Evolutionary conservation across 2,888 invertebrate genomes (phyloP), one percentile per base, ranked within the genome.

Genomic region (Amblyjoppa fuscipennis): DNA sequence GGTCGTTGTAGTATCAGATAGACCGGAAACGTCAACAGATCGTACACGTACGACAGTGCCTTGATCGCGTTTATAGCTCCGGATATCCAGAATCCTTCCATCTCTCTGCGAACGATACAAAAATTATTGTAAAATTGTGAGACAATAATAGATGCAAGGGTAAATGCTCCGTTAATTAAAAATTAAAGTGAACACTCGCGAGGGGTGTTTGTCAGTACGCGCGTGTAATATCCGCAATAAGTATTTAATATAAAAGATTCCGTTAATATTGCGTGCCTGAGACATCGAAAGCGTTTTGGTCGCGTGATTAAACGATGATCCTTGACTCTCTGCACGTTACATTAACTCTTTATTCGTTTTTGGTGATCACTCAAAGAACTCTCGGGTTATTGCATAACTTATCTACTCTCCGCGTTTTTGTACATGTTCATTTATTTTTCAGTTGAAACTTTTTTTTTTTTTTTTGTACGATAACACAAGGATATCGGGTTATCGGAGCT

Each of bases 21-120:
- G 41, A 99, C 96, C 85, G 99, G 98, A 95, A 98, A 97, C 85
- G 98, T 98, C 92, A 99, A 95, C 92, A 99, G 96, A 94, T 99
- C 99, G 95, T 97, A 98, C 89, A 99, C 96, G 93, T 98, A 97
- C 90, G 97, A 96, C 90, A 98, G 95, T 75, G 97, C 97, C 94
- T 97, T 97, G 92, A 98, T 96, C 90, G 97, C 97, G 90, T 96
- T 96, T 91, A 98, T 95, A 92, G 97, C 97, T 93, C 96, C 95
- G 93, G 96, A 95, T 88, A 95, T 94, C 94, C 96, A 96, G 88
- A 96, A 94, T 86, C 95, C 95, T 90, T 95, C 95, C 96, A 95
- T 96, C 90, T 95, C 95, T 92, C 95, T 95, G 93, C 2, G 94
- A 94, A 88, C 28, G 2, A 68, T 71, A 20, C 20, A 41, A 68